phyloP scores from a whole-genome alignment of 2,797 vertebrate species.

The Tamandua tetradactyla region DNA sequence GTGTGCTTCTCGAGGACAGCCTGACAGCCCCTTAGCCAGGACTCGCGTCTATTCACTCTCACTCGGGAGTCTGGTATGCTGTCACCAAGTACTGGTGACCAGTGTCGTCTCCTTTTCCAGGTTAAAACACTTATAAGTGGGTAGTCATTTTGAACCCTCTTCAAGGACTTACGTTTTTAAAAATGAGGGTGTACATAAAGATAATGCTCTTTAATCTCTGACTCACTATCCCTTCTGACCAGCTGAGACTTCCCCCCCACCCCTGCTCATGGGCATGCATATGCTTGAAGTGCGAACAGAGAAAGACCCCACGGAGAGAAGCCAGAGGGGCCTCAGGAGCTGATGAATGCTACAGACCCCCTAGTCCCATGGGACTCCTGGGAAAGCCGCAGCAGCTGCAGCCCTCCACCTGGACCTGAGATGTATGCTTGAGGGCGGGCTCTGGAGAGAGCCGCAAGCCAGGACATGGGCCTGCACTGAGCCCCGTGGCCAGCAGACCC shows the following conservation, averaged over 20 bases:
- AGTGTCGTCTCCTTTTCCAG: background rate
- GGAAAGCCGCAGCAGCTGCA: background rate
- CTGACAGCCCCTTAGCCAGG: rapidly evolving
- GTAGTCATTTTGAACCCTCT: background rate
- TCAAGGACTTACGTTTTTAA: background rate
- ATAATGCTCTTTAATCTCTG: no score
- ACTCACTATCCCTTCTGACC: background rate
- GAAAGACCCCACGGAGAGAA: background rate
- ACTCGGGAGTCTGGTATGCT: rapidly evolving
- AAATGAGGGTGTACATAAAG: background rate
- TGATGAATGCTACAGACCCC: background rate
- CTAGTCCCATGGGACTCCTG: background rate
- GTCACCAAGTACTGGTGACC: background rate
- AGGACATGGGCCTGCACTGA: background rate
- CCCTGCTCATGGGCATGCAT: background rate
- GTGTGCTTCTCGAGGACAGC: background rate
- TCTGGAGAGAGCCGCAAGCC: rapidly evolving
- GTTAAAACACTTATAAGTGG: background rate
- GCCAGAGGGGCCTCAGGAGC: background rate
- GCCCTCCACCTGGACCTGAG: background rate
- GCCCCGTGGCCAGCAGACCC: background rate
- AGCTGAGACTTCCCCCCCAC: background rate
- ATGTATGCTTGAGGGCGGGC: background rate
- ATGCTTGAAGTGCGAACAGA: background rate
- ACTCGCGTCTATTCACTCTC: no score